Percentiles rank a stretch among this genome's conserved stretches.
These are phyloP conservation scores for Larimichthys polyactis DNA, from an alignment of 2,113 vertebrate species.

Conservation along the genomic window DNA sequence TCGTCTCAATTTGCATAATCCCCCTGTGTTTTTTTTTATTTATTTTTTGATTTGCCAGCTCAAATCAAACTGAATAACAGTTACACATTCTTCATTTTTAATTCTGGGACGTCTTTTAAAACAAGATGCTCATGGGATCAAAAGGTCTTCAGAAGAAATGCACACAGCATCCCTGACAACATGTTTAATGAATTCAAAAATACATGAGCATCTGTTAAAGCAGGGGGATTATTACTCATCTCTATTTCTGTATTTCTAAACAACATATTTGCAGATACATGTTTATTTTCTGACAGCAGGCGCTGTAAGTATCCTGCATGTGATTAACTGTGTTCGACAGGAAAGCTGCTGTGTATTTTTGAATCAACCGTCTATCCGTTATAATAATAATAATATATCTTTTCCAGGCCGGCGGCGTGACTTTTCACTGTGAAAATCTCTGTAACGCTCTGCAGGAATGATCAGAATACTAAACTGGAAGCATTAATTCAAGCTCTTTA, in stretches of 20 bases:
- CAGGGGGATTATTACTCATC: background rate
- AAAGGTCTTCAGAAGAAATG: background rate
- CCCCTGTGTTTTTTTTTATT: background rate
- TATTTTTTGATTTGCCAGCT: background rate
- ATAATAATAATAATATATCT: constrained; percentile 38
- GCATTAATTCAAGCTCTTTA: constrained; percentile 59
- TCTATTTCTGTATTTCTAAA: background rate
- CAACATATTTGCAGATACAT: background rate
- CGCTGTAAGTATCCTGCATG: constrained; percentile 18
- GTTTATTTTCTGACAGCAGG: constrained; percentile 4
- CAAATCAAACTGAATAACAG: constrained; percentile 31
- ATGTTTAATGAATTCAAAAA: background rate
- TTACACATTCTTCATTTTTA: background rate
- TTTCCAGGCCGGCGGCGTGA: constrained; percentile 27
- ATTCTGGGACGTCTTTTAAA: background rate
- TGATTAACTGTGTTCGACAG: constrained; percentile 36
- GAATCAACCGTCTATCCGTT: background rate
- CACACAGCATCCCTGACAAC: background rate
- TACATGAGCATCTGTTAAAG: background rate
- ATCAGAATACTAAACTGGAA: constrained; percentile 64
- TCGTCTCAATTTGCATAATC: constrained; percentile 55
- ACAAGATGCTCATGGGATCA: too few species aligned
- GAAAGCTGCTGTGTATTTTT: constrained; percentile 30
- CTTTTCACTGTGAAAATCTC: constrained; percentile 46
- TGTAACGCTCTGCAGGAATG: constrained; percentile 36